phyloP scores from a whole-genome alignment of 2,113 vertebrate genomes.

The Hydrolagus affinis region DNA sequence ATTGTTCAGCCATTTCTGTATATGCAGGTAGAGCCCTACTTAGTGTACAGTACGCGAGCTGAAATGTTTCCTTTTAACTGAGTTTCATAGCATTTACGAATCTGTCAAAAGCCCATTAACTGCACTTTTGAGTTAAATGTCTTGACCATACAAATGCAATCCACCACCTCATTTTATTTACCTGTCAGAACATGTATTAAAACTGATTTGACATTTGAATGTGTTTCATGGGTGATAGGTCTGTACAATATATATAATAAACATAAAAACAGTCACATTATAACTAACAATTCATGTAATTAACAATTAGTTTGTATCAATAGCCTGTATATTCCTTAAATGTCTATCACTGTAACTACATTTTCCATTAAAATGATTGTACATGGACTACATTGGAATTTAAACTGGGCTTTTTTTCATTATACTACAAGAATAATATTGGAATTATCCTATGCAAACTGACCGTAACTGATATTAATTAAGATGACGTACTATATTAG shows the following conservation, averaged over 20 bases:
- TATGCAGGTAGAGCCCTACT: neutral
- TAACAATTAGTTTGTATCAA: conserved; percentile 20
- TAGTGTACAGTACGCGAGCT: conserved; percentile 2
- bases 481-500: neutral
- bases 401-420: neutral
- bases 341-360: conserved; percentile 3
- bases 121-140: conserved; percentile 21
- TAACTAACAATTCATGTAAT: conserved; percentile 12
- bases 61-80: conserved; percentile 1
- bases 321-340: neutral
- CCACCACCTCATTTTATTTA: neutral
- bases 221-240: neutral
- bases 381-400: conserved; percentile 13
- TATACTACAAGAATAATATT: neutral
- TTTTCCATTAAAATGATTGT: conserved; percentile 22
- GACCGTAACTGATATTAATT: neutral
- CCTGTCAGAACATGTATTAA: conserved; percentile 17
- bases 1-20: neutral
- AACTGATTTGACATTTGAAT: conserved; percentile 8
- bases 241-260: neutral
- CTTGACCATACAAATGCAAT: conserved; percentile 6
- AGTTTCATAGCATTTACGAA: neutral
- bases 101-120: conserved; percentile 12
- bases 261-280: neutral
- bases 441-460: neutral